These are phyloP conservation scores for Tetramorium bicarinatum DNA, from an alignment of 2,888 invertebrate species.

Conservation along the genomic window DNA sequence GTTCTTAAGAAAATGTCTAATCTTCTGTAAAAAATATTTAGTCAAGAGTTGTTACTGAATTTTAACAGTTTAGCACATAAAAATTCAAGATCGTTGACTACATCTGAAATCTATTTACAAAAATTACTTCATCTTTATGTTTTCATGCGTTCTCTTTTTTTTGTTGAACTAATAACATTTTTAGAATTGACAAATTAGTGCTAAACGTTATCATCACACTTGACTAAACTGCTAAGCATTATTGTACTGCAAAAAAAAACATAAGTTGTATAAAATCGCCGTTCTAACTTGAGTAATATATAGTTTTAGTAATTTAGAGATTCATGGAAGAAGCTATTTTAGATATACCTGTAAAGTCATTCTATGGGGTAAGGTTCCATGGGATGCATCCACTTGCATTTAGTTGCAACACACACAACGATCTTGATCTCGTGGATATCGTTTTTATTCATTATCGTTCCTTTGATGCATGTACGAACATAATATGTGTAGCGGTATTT, in stretches of 20 bases:
- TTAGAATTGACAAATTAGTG: slow-evolving; percentile 64
- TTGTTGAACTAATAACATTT: slow-evolving; percentile 31
- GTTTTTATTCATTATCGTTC: slow-evolving; percentile 86
- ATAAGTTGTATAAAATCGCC: slow-evolving; percentile 57
- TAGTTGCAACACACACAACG: slow-evolving; percentile 87
- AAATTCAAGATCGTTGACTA: background rate
- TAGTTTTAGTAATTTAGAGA: slow-evolving; percentile 74
- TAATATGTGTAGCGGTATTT: slow-evolving; percentile 74
- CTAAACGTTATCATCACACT: slow-evolving; percentile 71
- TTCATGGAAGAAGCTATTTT: slow-evolving; percentile 76
- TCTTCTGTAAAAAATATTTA: slow-evolving; percentile 18
- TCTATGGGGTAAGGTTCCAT: slow-evolving; percentile 85
- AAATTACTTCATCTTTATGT: slow-evolving; percentile 40
- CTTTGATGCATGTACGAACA: slow-evolving; percentile 79
- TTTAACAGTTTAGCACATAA: slow-evolving; percentile 21
- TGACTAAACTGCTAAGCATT: slow-evolving; percentile 72
- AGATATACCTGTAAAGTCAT: slow-evolving; percentile 85
- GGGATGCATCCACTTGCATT: slow-evolving; percentile 86
- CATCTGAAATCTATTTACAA: slow-evolving; percentile 7
- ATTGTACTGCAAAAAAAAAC: slow-evolving; percentile 64
- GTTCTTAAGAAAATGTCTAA: slow-evolving; percentile 2
- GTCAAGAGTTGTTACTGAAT: slow-evolving; percentile 7
- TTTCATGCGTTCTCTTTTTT: slow-evolving; percentile 55
- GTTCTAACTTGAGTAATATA: slow-evolving; percentile 68
- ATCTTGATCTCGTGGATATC: slow-evolving; percentile 87